A percentile compares a stretch with the other conserved stretches of the same genome.
Conservation (phyloP, 2,888 invertebrate species). For the Trichogramma dendrolimi region DNA sequence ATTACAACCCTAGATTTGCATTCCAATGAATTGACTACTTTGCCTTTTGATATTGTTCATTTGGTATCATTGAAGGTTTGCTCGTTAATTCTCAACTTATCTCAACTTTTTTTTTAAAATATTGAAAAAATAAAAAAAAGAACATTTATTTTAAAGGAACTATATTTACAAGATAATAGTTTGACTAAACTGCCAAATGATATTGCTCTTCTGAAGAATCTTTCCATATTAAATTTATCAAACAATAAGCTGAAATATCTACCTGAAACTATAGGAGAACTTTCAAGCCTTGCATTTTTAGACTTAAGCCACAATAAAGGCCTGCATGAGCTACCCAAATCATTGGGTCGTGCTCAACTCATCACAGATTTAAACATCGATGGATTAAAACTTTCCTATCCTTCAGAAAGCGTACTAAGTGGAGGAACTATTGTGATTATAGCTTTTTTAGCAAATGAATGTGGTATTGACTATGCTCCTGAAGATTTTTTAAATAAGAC, state of each 20-base stretch:
- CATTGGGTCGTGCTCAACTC: slow-evolving; percentile 63
- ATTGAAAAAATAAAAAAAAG: background rate
- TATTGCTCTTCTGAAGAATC: slow-evolving; percentile 61
- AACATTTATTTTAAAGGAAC: slow-evolving; percentile 56
- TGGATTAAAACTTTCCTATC: slow-evolving; percentile 61
- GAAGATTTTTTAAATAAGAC: slow-evolving; percentile 48
- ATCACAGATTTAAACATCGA: slow-evolving; percentile 63
- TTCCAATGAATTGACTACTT: slow-evolving; percentile 61
- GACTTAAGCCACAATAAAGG: slow-evolving; percentile 61
- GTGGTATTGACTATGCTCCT: slow-evolving; percentile 56
- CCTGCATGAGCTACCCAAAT: slow-evolving; percentile 61
- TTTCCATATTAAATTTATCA: slow-evolving; percentile 68
- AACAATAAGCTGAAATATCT: slow-evolving; percentile 65
- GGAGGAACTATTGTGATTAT: slow-evolving; percentile 62
- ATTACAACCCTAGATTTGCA: slow-evolving; percentile 66
- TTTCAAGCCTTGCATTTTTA: slow-evolving; percentile 61
- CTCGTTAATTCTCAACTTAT: background rate
- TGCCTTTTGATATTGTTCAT: slow-evolving; percentile 64
- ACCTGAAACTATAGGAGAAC: slow-evolving; percentile 62
- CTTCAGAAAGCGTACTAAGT: slow-evolving; percentile 59
- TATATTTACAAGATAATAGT: slow-evolving; percentile 70
- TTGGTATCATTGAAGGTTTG: slow-evolving; percentile 65
- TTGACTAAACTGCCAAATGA: slow-evolving; percentile 66
- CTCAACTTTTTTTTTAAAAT: background rate
- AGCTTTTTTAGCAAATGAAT: slow-evolving; percentile 47